Evolutionary conservation across 2,888 invertebrate genomes (phyloP).

Genomic region (Tinea trinotella): DNA sequence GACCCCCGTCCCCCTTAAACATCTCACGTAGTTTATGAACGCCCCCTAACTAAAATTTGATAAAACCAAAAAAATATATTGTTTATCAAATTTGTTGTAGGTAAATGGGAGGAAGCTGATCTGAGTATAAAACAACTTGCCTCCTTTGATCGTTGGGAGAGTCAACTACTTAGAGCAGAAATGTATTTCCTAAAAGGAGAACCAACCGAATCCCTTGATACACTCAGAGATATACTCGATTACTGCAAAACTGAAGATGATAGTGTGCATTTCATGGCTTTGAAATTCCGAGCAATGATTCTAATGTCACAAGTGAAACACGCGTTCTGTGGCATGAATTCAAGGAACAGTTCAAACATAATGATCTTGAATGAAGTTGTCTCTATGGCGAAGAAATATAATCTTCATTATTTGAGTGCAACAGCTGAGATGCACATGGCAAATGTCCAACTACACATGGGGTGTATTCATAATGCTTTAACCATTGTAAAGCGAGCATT

Average conservation of each 20-base stretch:
- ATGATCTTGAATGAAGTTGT: slow-evolving; percentile 78
- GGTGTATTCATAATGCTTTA: slow-evolving; percentile 83
- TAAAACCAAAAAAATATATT: too few species aligned
- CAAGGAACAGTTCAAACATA: slow-evolving; percentile 58
- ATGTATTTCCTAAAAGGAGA: slow-evolving; percentile 70
- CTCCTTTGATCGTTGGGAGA: slow-evolving; percentile 77
- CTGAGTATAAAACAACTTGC: slow-evolving; percentile 78
- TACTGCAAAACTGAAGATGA: slow-evolving; percentile 67
- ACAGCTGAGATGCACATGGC: slow-evolving; percentile 85
- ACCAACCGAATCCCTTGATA: slow-evolving; percentile 53
- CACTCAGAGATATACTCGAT: slow-evolving; percentile 59
- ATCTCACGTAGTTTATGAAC: too few species aligned
- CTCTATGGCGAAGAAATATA: slow-evolving; percentile 80
- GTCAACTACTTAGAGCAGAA: slow-evolving; percentile 71
- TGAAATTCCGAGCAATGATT: slow-evolving; percentile 78
- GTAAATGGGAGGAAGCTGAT: slow-evolving; percentile 80
- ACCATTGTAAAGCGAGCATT: slow-evolving; percentile 78
- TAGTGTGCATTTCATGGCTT: slow-evolving; percentile 63
- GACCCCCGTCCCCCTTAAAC: too few species aligned
- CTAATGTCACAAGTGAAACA: slow-evolving; percentile 78
- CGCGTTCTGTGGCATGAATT: slow-evolving; percentile 69
- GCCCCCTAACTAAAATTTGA: too few species aligned
- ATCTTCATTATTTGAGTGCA: slow-evolving; percentile 83
- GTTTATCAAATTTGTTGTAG: slow-evolving; percentile 41
- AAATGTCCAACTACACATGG: slow-evolving; percentile 81